Base-by-base conservation (phyloP, 2,113 vertebrate genomes). In the Nanorana parkeri region DNA sequence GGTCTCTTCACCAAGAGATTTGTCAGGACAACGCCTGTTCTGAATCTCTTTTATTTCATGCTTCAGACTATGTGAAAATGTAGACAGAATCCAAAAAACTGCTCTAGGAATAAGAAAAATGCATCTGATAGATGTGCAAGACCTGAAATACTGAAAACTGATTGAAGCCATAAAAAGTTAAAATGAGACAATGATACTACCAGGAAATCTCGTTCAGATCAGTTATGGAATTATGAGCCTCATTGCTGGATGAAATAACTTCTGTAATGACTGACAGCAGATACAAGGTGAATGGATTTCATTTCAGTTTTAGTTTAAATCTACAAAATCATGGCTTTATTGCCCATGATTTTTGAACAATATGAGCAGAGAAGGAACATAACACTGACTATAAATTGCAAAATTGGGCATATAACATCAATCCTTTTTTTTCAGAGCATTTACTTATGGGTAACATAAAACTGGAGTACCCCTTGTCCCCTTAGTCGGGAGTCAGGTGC, bases 21-120 rank as follows among this genome's bases (percentile, higher is more conserved):
- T 29, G 69, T 72, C 69, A 72, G 23, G 69, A 72, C 23, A 56
- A 52, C 69, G 55, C 54, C 69, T 72, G 51, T 56, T 72, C 69
- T 26, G 51, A 72, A 24, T 71, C 26, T 54, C 36, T 72, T 72
- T 72, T 72, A 72, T 72, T 72, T 72, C 28, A 72, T 56, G 69
- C 69, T 72, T 72, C 69, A 72, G 19, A 29, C 69, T 56, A 72
- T 55, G 47, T 69, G 47, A 47, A 69, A 71, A 51, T 54, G 68
- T 24, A 71, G 68, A 71, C 36, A 21, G 47, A 71, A 71, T 71
- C 68, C 47, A 71, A 23, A 71, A 71, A 26, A 15, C 19, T 21
- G 51, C 54, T 52, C 10, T 52, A 54, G 54, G 47, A 26, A 71
- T 54, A 24, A 71, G n/a, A 71, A 54, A 19, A 71, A 47, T 71